Conservation (phyloP, 2,113 vertebrate species). For the Tragelaphus buxtoni region DNA sequence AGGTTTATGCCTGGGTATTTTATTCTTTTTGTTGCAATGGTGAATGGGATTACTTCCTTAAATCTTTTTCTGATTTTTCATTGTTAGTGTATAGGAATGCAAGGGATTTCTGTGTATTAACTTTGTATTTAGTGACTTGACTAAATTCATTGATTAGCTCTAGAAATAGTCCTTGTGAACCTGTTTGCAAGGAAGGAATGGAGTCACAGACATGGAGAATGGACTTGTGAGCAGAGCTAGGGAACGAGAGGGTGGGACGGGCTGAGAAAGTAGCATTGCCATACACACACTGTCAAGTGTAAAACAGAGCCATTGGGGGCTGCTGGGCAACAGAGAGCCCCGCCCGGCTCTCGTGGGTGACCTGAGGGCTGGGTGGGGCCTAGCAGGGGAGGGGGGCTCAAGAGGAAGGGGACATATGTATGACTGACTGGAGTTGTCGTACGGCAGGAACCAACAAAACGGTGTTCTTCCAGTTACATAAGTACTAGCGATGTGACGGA, state of each 20-base stretch:
- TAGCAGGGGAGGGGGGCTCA: neutral
- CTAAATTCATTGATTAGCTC: no score
- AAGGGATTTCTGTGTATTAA: neutral
- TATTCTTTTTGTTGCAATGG: neutral
- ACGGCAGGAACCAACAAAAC: neutral
- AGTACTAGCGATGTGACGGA: neutral
- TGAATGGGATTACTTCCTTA: neutral
- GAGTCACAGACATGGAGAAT: neutral
- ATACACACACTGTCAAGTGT: rapidly evolving
- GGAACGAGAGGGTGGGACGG: neutral
- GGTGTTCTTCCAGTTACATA: rapidly evolving
- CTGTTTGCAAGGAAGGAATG: neutral
- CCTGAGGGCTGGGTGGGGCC: neutral
- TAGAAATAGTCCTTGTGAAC: neutral
- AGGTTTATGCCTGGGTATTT: neutral
- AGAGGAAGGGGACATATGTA: neutral
- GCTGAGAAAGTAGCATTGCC: neutral
- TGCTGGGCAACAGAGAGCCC: neutral
- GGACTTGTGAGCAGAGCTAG: neutral
- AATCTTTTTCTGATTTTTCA: neutral
- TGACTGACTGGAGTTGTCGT: neutral
- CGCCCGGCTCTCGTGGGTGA: neutral
- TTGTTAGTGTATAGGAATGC: neutral
- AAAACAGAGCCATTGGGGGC: neutral
- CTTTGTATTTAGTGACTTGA: neutral